Base-by-base conservation (phyloP, 2,113 vertebrate species). In the Hoplias malabaricus region DNA sequence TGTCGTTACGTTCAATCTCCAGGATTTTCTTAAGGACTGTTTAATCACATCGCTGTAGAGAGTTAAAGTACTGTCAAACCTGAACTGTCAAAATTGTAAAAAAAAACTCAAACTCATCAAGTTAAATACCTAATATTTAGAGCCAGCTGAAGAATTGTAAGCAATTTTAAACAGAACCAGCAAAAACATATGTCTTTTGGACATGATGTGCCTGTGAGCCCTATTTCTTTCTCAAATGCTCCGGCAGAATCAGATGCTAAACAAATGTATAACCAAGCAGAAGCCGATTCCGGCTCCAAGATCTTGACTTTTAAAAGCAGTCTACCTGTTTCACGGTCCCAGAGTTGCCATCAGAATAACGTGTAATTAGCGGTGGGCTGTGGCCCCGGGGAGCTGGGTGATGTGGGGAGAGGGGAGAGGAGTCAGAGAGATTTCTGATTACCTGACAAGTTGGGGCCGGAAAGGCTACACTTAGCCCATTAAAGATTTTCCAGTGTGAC, bases 391-490 rank as follows among this genome's bases (percentile, higher is more conserved):
- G 92, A 93, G 93, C 91, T 89, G 89, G 91, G 92, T 90, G 91
- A 82, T 53, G 71, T 54, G 33, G 82, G 43, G 73, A 61, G 65
- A 81, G 84, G 77, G 92, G 92, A 75, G 73, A 76, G 90, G 77
- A 84, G 93, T 90, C 88, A 92, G 93, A 94, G 94, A 94, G 94
- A 96, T 97, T 96, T 96, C 93, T 95, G 93, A 75, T 82, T 93
- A 95, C 93, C 94, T 96, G 96, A 96, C 96, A 98, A 96, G 96
- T 95, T 94, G 90, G 93, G 96, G 94, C 95, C 92, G 94, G 95
- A 98, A 98, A 96, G 94, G 94, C 96, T 96, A 98, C 96, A 98
- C 94, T 98, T 98, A 98, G 94, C 95, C 95, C 96, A 98, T 98
- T 99, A 98, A 95, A 96, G 95, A 95, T 95, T 95, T 95, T 95